These are phyloP conservation scores for Rhagonycha fulva DNA, from an alignment of 2,888 invertebrate species.

Conservation along the genomic window DNA sequence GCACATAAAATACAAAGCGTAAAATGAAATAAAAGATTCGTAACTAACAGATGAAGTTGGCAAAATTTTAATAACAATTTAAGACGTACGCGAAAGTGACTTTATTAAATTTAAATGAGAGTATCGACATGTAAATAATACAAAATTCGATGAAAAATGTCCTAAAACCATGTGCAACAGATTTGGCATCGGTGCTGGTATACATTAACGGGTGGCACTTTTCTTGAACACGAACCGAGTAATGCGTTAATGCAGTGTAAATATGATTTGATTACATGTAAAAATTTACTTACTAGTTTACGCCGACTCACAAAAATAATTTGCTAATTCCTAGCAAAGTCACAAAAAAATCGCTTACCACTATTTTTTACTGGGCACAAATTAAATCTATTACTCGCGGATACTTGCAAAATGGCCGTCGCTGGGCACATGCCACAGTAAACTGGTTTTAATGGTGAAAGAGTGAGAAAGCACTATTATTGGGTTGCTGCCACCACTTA, in stretches of 20 bases:
- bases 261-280: background rate
- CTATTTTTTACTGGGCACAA: constrained; percentile 61
- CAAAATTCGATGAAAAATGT: constrained; percentile 10
- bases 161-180: constrained; percentile 59
- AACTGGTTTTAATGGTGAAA: constrained; percentile 59
- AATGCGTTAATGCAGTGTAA: background rate
- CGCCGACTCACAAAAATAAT: constrained; percentile 28
- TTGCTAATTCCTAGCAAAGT: constrained; percentile 25
- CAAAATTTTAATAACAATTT: constrained; percentile 26
- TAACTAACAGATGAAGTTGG: constrained; percentile 30
- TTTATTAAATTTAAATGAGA: constrained; percentile 7
- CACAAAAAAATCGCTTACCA: constrained; percentile 58
- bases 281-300: constrained; percentile 21
- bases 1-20: constrained; percentile 36
- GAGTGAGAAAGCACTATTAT: constrained; percentile 47
- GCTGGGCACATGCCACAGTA: constrained; percentile 68
- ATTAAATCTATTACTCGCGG: constrained; percentile 66
- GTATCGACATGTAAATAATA: constrained; percentile 10
- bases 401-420: constrained; percentile 73
- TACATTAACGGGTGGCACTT: constrained; percentile 48
- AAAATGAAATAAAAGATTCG: constrained; percentile 44
- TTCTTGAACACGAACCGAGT: constrained; percentile 10
- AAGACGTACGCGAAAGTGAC: constrained; percentile 28
- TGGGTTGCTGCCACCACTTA: background rate
- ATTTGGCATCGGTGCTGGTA: constrained; percentile 52